Evolutionary conservation across 2,888 invertebrate genomes (phyloP).

Genomic region (Epinotia demarniana): DNA sequence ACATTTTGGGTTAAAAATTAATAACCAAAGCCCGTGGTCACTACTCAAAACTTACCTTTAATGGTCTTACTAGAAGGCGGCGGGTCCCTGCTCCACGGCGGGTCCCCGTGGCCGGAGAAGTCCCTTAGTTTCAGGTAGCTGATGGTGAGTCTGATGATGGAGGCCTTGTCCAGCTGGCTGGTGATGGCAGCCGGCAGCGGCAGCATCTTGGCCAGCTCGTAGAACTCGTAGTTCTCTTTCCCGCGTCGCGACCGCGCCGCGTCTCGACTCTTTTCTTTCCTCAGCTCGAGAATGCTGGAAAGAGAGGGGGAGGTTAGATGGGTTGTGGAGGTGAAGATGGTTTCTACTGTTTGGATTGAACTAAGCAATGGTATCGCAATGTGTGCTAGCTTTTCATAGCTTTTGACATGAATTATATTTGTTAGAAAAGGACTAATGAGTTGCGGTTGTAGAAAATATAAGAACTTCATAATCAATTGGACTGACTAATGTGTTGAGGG

Average conservation of each 20-base stretch:
- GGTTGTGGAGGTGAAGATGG: slow-evolving; percentile 20
- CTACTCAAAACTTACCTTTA: slow-evolving; percentile 87
- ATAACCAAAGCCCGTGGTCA: not conserved
- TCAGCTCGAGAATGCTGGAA: slow-evolving; percentile 95
- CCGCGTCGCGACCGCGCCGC: slow-evolving; percentile 96
- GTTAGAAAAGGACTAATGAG: too few species aligned
- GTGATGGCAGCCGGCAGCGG: slow-evolving; percentile 96
- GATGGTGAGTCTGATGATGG: slow-evolving; percentile 97
- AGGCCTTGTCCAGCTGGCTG: slow-evolving; percentile 97
- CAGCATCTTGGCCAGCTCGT: slow-evolving; percentile 97
- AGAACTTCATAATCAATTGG: not conserved
- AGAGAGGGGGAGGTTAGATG: slow-evolving; percentile 57
- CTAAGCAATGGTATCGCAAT: not conserved
- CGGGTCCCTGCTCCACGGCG: slow-evolving; percentile 95
- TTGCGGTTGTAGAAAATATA: too few species aligned
- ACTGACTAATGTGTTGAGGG: too few species aligned
- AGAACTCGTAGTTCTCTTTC: slow-evolving; percentile 98
- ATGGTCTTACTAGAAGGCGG: slow-evolving; percentile 91
- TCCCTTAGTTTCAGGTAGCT: slow-evolving; percentile 97
- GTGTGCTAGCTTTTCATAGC: too few species aligned
- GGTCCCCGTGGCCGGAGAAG: slow-evolving; percentile 98
- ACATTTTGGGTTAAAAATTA: too few species aligned
- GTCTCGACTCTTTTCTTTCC: slow-evolving; percentile 97
- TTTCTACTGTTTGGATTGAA: not conserved
- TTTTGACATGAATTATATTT: too few species aligned